These are phyloP conservation scores for Dascillus cervinus DNA, from an alignment of 2,888 invertebrate species.

Conservation along the genomic window DNA sequence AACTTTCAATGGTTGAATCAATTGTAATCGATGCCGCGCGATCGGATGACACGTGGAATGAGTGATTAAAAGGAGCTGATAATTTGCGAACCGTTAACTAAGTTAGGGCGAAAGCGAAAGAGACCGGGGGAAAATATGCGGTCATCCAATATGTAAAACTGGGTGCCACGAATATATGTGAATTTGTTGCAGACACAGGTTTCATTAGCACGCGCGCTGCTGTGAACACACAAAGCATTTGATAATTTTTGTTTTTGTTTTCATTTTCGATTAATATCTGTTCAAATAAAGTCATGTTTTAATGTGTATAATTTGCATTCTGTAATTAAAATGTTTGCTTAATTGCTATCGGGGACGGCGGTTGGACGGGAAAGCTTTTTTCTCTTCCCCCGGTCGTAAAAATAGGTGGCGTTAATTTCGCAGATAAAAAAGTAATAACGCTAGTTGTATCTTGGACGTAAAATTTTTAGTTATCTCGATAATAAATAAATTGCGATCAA, in stretches of 20 bases:
- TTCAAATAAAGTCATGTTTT: conserved; percentile 16
- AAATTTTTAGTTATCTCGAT: conserved; percentile 8
- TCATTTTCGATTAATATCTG: conserved; percentile 17
- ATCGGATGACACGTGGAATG: no score
- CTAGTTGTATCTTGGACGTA: conserved; percentile 8
- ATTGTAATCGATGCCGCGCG: no score
- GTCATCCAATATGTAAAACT: conserved; percentile 4
- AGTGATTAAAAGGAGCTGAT: no score
- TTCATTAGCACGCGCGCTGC: conserved; percentile 8
- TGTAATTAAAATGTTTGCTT: conserved; percentile 23
- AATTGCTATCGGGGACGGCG: conserved; percentile 12
- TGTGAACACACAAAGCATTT: conserved; percentile 5
- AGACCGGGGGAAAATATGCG: conserved; percentile 1
- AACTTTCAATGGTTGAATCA: no score
- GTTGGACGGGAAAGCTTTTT: no score
- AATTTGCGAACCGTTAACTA: conserved; percentile 4
- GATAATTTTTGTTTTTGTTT: conserved; percentile 11
- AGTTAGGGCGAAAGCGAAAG: conserved; percentile 3
- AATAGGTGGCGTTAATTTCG: conserved; percentile 8
- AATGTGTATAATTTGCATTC: conserved; percentile 20
- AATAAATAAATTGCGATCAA: conserved; percentile 6
- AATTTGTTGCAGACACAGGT: conserved; percentile 7
- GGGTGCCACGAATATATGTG: conserved; percentile 4
- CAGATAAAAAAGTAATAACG: conserved; percentile 8
- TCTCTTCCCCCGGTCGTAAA: no score